Evolutionary conservation across 2,113 vertebrate species (phyloP).

Genomic region (Machaerirhynchus nigripectus): DNA sequence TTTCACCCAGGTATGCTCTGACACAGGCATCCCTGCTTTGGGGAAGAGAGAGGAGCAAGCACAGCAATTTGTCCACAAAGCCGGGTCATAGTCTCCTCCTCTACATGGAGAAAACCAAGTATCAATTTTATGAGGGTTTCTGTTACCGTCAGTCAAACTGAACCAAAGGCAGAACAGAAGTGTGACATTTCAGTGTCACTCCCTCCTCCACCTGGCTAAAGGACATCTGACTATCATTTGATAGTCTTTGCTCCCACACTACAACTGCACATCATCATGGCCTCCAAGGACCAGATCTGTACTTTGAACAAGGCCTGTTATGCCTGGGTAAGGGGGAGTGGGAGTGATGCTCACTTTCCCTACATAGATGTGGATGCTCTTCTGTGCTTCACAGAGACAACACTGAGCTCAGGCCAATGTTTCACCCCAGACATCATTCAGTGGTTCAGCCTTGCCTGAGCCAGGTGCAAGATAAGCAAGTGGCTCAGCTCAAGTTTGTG

Average conservation of each 20-base stretch:
- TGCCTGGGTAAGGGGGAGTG: not conserved
- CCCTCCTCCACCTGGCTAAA: not conserved
- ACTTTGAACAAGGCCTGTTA: not conserved
- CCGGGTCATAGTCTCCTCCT: not conserved
- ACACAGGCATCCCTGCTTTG: not conserved
- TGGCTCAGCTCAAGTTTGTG: not conserved
- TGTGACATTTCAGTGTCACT: not conserved
- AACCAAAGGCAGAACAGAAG: not conserved
- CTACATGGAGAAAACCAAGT: not conserved
- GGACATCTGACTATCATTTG: not conserved
- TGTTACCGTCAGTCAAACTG: not conserved
- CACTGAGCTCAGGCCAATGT: not conserved
- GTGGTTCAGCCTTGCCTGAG: not conserved
- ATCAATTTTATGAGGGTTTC: not conserved
- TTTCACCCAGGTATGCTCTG: not conserved
- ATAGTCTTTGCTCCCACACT: not conserved
- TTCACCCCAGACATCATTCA: not conserved
- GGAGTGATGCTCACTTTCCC: not conserved
- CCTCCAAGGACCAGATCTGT: not conserved
- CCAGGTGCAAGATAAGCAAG: not conserved
- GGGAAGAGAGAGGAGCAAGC: not conserved
- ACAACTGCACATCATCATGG: not conserved
- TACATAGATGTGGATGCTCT: not conserved
- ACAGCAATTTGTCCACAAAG: not conserved
- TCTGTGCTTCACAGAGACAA: not conserved